Conservation (phyloP, 2,113 vertebrate species). For the Seriola dumerili region DNA sequence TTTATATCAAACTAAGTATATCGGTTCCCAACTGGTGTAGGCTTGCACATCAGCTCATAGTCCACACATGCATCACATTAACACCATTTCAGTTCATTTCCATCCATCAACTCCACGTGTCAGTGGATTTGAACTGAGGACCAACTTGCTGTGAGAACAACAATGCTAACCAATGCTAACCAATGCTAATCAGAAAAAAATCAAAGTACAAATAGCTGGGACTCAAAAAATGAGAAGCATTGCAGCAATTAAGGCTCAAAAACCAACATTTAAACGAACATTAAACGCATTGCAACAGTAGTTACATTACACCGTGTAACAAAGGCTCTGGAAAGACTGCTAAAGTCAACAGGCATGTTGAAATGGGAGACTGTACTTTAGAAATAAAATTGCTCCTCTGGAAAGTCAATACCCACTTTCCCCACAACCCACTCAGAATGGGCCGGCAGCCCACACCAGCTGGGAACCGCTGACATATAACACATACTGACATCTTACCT, state of each 20-base stretch:
- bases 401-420: background rate
- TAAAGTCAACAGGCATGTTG: background rate
- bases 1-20: too few species aligned
- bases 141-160: too few species aligned
- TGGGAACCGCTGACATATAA: background rate
- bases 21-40: too few species aligned
- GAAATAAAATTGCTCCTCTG: background rate
- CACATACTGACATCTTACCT: background rate
- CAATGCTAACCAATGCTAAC: too few species aligned
- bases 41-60: too few species aligned
- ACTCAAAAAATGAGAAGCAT: background rate
- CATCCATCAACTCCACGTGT: too few species aligned
- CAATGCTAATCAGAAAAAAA: too few species aligned
- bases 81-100: too few species aligned
- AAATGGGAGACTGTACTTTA: background rate
- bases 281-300: background rate
- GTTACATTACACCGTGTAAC: background rate
- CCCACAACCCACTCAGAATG: background rate
- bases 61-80: too few species aligned
- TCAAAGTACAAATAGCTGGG: too few species aligned
- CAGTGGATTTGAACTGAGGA: too few species aligned
- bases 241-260: background rate
- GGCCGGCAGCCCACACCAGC: background rate
- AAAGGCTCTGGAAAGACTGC: background rate
- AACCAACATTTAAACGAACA: background rate